A percentile compares a stretch with the other conserved stretches of the same genome.
Conservation (phyloP, 1,140 invertebrate species). For the Macrosteles quadrilineatus region DNA sequence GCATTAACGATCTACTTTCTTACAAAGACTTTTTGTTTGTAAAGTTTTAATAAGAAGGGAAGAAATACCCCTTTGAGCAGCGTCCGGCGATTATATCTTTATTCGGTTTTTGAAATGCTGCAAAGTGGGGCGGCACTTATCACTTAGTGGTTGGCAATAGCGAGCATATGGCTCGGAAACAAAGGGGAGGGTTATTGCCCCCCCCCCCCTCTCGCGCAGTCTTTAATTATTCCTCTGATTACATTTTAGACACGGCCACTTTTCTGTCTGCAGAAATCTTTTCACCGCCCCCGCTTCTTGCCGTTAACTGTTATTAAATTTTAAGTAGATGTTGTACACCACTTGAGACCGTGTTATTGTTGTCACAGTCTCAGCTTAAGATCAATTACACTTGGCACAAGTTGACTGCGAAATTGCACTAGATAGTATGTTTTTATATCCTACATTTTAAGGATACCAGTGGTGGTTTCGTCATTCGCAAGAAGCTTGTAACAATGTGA, state of each 20-base stretch:
- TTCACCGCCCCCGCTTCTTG: neutral
- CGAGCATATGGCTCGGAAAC: slow-evolving; percentile 13
- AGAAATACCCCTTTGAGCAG: slow-evolving; percentile 3
- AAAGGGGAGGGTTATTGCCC: neutral
- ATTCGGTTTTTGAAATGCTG: slow-evolving; percentile 14
- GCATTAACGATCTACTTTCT: neutral
- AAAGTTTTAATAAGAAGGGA: slow-evolving; percentile 12
- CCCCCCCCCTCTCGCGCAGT: neutral
- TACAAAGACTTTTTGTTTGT: slow-evolving; percentile 8
- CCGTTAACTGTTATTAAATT: slow-evolving; percentile 12
- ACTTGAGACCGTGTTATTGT: neutral
- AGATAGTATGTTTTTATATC: too few species aligned
- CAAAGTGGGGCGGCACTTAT: slow-evolving; percentile 10
- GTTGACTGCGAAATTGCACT: too few species aligned
- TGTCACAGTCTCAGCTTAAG: neutral
- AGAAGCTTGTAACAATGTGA: too few species aligned
- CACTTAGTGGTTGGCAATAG: slow-evolving; percentile 8
- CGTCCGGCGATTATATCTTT: slow-evolving; percentile 16
- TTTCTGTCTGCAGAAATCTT: neutral
- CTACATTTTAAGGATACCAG: too few species aligned
- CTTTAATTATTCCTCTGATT: slow-evolving; percentile 16
- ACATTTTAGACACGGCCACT: slow-evolving; percentile 14
- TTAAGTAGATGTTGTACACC: slow-evolving; percentile 5
- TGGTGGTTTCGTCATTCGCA: too few species aligned
- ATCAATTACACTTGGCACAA: too few species aligned